Evolutionary conservation across 2,113 vertebrate genomes (phyloP).

Genomic region (western clawed frog (Xenopus tropicalis)): UCB_Xtro_10.0 CM004450.2:71674001-71674500

Average conservation of each 20-base stretch:
- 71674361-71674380: conserved; percentile 27
- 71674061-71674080: no score
- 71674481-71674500: background rate
- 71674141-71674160: conserved; percentile 89
- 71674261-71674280: conserved; percentile 92
- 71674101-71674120: no score
- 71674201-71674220: conserved; percentile 88
- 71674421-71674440: conserved; percentile 49
- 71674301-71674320: conserved; percentile 57
- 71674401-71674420: conserved; percentile 47
- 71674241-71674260: conserved; percentile 90
- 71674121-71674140: conserved; percentile 66
- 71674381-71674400: conserved; percentile 53
- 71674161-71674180: conserved; percentile 87
- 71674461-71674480: conserved; percentile 3
- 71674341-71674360: conserved; percentile 47
- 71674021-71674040: no score
- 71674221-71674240: conserved; percentile 85
- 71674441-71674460: background rate
- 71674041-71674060: no score
- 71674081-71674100: no score
- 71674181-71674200: conserved; percentile 90
- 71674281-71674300: conserved; percentile 90
- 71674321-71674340: conserved; percentile 54
- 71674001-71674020: no score